These are phyloP conservation scores for Copidosoma aretas DNA, from an alignment of 2,888 invertebrate genomes.

Conservation along the genomic window DNA sequence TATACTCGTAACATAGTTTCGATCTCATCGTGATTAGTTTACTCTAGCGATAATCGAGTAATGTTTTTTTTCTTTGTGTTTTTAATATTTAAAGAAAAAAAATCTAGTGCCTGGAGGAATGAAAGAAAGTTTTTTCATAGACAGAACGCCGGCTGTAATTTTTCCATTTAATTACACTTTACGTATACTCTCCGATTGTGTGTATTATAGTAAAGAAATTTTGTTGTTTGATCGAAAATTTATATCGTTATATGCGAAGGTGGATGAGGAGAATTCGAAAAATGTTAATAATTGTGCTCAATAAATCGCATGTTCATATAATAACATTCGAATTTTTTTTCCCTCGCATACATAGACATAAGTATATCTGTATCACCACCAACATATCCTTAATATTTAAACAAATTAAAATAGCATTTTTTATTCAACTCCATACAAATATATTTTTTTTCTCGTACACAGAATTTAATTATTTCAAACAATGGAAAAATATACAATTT, in stretches of 20 bases:
- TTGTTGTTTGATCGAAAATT: constrained; percentile 26
- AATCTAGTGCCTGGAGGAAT: constrained; percentile 33
- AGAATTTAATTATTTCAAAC: no score
- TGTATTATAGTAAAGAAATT: constrained; percentile 26
- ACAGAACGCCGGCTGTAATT: constrained; percentile 18
- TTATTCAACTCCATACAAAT: no score
- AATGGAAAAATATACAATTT: no score
- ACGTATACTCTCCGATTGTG: constrained; percentile 17
- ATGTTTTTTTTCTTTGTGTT: constrained; percentile 7
- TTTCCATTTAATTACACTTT: constrained; percentile 17
- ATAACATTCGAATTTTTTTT: not conserved
- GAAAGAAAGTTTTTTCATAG: constrained; percentile 30
- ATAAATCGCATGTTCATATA: constrained; percentile 28
- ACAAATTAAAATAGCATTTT: no score
- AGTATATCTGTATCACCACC: no score
- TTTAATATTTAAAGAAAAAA: not conserved
- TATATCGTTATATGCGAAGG: constrained; percentile 22
- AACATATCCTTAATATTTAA: no score
- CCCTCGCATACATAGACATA: no score
- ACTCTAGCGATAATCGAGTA: not conserved
- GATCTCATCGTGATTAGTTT: constrained; percentile 23
- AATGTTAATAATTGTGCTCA: constrained; percentile 33
- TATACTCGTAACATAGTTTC: constrained; percentile 15
- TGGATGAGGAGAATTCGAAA: constrained; percentile 15
- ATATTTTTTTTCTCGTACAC: no score